Percentiles rank a stretch among this genome's conserved stretches.
Conservation (phyloP, 1,140 invertebrate genomes). For the Potamilus streckersoni region DNA sequence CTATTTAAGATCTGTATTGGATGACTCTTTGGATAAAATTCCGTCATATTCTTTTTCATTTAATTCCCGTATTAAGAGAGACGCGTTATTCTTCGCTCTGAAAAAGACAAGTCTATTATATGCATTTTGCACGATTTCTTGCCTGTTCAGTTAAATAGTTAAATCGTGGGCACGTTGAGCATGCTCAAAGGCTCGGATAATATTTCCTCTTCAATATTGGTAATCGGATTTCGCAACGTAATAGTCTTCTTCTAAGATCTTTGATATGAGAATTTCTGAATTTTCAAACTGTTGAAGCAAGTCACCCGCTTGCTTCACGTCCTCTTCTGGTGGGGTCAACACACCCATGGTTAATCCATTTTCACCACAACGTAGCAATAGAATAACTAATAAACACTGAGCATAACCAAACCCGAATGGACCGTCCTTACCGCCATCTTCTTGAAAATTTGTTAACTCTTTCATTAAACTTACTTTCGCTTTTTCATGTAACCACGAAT, state of each 20-base stretch:
- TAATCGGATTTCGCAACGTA: constrained; percentile 38
- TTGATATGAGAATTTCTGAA: constrained; percentile 29
- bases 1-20: too few relatives aligned
- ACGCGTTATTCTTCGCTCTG: too few relatives aligned
- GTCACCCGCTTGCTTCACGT: constrained; percentile 19
- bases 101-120: too few relatives aligned
- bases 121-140: too few relatives aligned
- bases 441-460: constrained; percentile 32
- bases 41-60: too few relatives aligned
- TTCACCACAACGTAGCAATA: constrained; percentile 36
- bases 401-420: constrained; percentile 44
- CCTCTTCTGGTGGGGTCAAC: constrained; percentile 10
- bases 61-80: too few relatives aligned
- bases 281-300: constrained; percentile 29
- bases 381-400: constrained; percentile 30
- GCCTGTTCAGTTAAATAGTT: too few relatives aligned
- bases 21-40: too few relatives aligned
- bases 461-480: constrained; percentile 31
- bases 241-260: constrained; percentile 37
- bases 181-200: constrained; percentile 20
- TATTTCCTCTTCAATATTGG: constrained; percentile 22
- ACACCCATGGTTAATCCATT: constrained; percentile 33
- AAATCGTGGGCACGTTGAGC: not conserved
- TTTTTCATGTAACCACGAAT: constrained; percentile 9
- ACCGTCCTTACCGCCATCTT: constrained; percentile 39